A percentile compares a stretch with the other conserved stretches of the same genome.
Evolutionary conservation across 2,113 vertebrate genomes (phyloP).

Genomic region (Callipepla californica): DNA sequence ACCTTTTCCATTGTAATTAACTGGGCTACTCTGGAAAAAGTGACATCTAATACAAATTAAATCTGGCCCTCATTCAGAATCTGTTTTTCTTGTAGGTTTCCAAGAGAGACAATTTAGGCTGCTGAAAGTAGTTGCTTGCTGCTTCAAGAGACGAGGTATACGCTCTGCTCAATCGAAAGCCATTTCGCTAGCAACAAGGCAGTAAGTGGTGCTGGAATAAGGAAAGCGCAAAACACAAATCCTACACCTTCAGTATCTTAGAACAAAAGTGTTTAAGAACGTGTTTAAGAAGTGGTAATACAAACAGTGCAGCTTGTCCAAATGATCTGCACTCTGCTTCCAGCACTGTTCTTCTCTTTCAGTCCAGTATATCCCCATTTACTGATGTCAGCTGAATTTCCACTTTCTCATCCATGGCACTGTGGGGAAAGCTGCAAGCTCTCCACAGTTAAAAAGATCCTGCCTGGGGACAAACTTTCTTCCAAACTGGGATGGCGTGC

Average conservation of each 20-base stretch:
- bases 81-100: background rate
- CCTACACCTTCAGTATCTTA: background rate
- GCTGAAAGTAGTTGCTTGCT: slow-evolving; percentile 4
- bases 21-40: background rate
- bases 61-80: background rate
- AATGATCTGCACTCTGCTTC: background rate
- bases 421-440: background rate
- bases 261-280: background rate
- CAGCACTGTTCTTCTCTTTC: background rate
- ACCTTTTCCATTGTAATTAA: background rate
- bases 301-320: background rate
- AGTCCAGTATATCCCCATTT: background rate
- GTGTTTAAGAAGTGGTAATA: background rate
- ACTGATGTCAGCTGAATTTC: background rate
- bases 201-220: background rate
- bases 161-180: slow-evolving; percentile 8
- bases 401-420: background rate
- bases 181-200: background rate
- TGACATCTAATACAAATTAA: background rate
- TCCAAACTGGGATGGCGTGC: background rate
- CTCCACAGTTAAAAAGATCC: background rate
- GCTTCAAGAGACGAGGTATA: background rate
- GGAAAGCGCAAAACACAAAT: background rate
- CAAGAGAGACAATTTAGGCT: background rate
- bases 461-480: background rate